Percentiles rank a stretch among this genome's conserved stretches.
These are phyloP conservation scores for Centropus unirufus DNA, from an alignment of 2,113 vertebrate genomes.

Conservation along the genomic window DNA sequence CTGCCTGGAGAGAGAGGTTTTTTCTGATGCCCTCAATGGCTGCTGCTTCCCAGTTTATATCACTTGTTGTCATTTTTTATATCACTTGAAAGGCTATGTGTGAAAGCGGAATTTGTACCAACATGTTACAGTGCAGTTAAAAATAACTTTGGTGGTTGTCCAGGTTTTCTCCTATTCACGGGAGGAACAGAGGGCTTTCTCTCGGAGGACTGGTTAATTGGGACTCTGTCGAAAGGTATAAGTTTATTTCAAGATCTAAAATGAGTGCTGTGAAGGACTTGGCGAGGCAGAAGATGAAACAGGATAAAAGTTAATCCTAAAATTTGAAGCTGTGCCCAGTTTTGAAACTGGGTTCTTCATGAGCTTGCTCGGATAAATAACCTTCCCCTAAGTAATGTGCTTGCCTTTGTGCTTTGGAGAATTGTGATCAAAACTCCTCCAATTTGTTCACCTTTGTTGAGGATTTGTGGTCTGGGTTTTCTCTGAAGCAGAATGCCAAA, in stretches of 20 bases:
- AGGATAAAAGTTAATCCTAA: background rate
- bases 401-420: background rate
- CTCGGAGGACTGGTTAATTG: background rate
- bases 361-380: background rate
- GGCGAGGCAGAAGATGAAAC: background rate
- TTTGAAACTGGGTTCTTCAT: background rate
- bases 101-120: constrained; percentile 32
- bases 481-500: accelerated
- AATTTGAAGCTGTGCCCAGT: accelerated
- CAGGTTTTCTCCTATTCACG: background rate
- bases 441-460: background rate
- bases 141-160: constrained; percentile 27
- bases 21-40: background rate
- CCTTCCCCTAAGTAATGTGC: background rate
- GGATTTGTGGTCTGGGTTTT: background rate
- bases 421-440: background rate
- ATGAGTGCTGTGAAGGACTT: background rate
- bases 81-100: background rate
- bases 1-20: background rate
- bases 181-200: constrained; percentile 17
- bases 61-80: constrained; percentile 36
- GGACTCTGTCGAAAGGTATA: background rate
- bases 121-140: background rate
- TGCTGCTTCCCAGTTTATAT: constrained; percentile 6
- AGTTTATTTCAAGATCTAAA: background rate